Conservation (phyloP, 2,113 vertebrate genomes). For the Colius striatus region DNA sequence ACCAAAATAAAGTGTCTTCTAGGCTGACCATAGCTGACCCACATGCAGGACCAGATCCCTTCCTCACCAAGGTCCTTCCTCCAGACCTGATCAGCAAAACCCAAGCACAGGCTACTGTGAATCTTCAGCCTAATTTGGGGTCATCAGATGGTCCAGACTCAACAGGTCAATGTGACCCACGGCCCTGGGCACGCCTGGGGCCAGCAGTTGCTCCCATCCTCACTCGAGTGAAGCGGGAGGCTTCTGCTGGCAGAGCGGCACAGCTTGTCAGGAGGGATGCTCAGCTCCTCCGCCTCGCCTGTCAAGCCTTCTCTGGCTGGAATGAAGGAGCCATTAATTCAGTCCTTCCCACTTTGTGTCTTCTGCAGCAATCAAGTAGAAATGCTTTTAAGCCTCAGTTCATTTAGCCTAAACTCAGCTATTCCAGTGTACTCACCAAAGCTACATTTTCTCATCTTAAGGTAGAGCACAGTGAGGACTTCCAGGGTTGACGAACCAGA, state of each 20-base stretch:
- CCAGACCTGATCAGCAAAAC: neutral
- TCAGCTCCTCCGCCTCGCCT: neutral
- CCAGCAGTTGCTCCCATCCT: neutral
- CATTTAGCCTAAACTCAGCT: neutral
- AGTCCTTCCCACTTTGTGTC: fast-evolving
- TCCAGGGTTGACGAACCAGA: neutral
- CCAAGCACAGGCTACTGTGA: neutral
- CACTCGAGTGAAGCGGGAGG: neutral
- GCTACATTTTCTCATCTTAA: neutral
- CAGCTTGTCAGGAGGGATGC: neutral
- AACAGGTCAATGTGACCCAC: fast-evolving
- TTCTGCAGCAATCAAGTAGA: neutral
- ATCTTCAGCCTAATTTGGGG: neutral
- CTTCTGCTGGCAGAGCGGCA: neutral
- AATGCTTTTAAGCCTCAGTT: neutral
- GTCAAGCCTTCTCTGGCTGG: neutral
- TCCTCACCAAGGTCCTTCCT: neutral
- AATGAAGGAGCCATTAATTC: neutral
- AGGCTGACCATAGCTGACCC: fast-evolving
- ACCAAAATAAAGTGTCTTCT: neutral
- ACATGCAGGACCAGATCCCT: neutral
- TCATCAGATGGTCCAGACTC: neutral
- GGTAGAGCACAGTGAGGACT: neutral
- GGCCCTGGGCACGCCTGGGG: fast-evolving
- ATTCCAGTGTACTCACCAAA: neutral